phyloP scores from a whole-genome alignment of 2,113 vertebrate species.

The Heptranchias perlo region DNA sequence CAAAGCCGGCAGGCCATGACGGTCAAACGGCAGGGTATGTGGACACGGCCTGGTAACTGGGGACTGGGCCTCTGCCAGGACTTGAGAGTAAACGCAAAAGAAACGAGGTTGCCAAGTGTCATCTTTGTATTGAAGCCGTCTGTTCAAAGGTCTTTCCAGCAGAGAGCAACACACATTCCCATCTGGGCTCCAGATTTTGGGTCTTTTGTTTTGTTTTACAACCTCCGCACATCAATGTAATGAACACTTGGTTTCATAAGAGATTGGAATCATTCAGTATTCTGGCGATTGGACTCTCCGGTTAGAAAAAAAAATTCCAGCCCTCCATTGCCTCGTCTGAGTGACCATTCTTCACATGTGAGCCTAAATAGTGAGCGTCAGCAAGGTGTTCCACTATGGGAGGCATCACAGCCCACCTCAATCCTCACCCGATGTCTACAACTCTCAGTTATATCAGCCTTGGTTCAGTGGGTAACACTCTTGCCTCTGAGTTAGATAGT shows the following conservation, averaged over 20 bases:
- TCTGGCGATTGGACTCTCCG: too few species aligned
- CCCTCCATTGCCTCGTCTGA: background rate
- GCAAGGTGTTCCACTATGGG: background rate
- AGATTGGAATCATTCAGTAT: background rate
- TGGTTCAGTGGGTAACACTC: background rate
- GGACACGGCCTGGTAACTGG: background rate
- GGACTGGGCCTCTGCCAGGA: background rate
- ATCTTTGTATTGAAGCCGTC: background rate
- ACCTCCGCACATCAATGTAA: background rate
- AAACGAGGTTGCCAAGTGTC: background rate
- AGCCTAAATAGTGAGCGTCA: background rate
- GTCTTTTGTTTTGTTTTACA: constrained; percentile 4
- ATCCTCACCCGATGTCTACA: background rate
- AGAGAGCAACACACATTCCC: background rate
- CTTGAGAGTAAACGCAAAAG: background rate
- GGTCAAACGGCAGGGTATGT: background rate
- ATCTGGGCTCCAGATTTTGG: constrained; percentile 1
- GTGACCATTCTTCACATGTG: background rate
- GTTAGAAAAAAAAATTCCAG: background rate
- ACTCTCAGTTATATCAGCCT: background rate
- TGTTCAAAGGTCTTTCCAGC: background rate
- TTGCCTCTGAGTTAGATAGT: too few species aligned
- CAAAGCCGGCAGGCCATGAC: background rate
- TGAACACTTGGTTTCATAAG: background rate
- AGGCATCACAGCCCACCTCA: background rate